Percentiles rank a stretch among this genome's conserved stretches.
These are phyloP conservation scores for Chirona hameri DNA, from an alignment of 2,888 invertebrate genomes.

Conservation along the genomic window DNA sequence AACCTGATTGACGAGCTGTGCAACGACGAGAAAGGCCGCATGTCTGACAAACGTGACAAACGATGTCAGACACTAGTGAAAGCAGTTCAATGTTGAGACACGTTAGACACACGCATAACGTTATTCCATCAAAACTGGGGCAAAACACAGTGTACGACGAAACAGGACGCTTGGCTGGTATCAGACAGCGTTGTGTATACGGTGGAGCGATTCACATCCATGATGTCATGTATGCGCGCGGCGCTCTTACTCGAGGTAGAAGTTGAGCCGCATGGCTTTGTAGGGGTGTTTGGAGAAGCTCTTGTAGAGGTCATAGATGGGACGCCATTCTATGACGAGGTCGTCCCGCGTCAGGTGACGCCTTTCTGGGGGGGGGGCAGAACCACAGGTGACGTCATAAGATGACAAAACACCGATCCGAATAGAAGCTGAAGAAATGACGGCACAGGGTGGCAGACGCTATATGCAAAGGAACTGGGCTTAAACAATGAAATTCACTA, in stretches of 20 bases:
- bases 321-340: conserved; percentile 77
- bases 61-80: too few species aligned
- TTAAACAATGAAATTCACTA: not conserved
- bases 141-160: too few species aligned
- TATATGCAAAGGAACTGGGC: not conserved
- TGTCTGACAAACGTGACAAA: too few species aligned
- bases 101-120: too few species aligned
- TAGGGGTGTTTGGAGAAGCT: conserved; percentile 55
- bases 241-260: conserved; percentile 54
- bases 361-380: not conserved
- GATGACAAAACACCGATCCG: not conserved
- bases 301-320: conserved; percentile 66
- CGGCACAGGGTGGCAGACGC: not conserved
- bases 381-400: not conserved
- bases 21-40: too few species aligned
- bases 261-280: conserved; percentile 59
- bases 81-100: too few species aligned
- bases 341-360: conserved; percentile 61
- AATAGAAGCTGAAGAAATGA: not conserved
- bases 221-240: too few species aligned
- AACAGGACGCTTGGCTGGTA: too few species aligned
- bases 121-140: too few species aligned
- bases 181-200: too few species aligned
- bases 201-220: too few species aligned
- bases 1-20: too few species aligned